Evolutionary conservation across 2,797 vertebrate species (phyloP).

Genomic region (Aphelocoma californica): DNA sequence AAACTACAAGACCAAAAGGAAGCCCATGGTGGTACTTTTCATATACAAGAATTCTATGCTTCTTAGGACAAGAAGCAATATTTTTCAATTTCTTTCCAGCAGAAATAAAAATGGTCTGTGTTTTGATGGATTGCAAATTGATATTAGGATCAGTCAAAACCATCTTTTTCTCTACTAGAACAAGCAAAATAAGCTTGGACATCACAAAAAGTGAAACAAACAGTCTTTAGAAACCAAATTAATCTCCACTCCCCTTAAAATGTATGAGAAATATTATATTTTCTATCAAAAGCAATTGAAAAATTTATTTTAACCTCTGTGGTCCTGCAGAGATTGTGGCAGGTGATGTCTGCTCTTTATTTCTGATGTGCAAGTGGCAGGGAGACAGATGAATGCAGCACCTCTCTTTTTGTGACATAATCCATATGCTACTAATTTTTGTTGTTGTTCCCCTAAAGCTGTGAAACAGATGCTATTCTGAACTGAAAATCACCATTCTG

Average conservation of each 20-base stretch:
- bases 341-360: background rate
- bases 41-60: background rate
- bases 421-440: constrained; percentile 57
- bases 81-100: background rate
- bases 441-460: constrained; percentile 41
- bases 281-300: background rate
- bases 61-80: background rate
- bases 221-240: background rate
- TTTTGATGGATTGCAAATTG: background rate
- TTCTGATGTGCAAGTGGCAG: constrained; percentile 30
- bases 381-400: constrained; percentile 31
- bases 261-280: background rate
- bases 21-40: background rate
- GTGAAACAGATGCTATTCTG: constrained; percentile 42
- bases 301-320: constrained; percentile 10
- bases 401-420: constrained; percentile 40
- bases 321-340: background rate
- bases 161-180: background rate
- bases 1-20: background rate
- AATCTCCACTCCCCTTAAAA: background rate
- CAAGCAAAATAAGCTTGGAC: background rate
- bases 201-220: background rate
- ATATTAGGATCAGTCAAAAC: background rate
- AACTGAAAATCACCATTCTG: constrained; percentile 35
- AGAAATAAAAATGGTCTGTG: background rate